These are phyloP conservation scores for Liopterus haemorrhoidalis DNA, from an alignment of 2,888 invertebrate species.

Conservation along the genomic window DNA sequence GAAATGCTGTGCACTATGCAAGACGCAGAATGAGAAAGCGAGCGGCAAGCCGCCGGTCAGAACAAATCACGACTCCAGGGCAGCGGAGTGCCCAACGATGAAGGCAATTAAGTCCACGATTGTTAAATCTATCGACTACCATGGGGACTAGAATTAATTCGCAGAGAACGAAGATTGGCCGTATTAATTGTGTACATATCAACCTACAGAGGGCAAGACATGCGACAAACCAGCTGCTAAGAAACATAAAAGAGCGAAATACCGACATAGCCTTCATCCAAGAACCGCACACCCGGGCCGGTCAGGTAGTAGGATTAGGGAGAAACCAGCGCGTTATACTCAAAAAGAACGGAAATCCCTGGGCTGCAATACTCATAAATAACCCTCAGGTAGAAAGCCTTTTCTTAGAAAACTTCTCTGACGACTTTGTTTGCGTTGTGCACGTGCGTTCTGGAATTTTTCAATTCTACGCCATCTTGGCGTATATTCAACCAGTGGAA, in stretches of 20 bases:
- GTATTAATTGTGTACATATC: background rate
- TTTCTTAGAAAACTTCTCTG: constrained; percentile 1
- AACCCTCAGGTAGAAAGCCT: background rate
- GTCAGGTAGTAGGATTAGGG: constrained; percentile 2
- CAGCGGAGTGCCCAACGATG: constrained; percentile 13
- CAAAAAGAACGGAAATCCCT: background rate
- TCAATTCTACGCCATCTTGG: constrained; percentile 2
- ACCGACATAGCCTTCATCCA: constrained; percentile 7
- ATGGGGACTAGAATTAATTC: constrained; percentile 4
- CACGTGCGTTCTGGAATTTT: no score
- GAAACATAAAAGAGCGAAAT: background rate
- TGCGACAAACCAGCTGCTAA: constrained; percentile 4
- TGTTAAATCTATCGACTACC: constrained; percentile 5
- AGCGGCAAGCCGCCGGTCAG: no score
- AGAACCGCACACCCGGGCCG: constrained; percentile 3
- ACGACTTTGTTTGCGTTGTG: background rate
- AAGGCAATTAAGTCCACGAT: constrained; percentile 5
- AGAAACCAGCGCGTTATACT: background rate
- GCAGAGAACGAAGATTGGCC: background rate
- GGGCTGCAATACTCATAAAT: background rate
- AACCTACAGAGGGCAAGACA: background rate
- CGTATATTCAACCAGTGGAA: constrained; percentile 7
- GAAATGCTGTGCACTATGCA: constrained; percentile 2
- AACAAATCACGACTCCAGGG: constrained; percentile 15
- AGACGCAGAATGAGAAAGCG: background rate